Evolutionary conservation across 2,888 invertebrate genomes (phyloP), one percentile per base, ranked within the genome.

Genomic region (Amblyjoppa fuscipennis): DNA sequence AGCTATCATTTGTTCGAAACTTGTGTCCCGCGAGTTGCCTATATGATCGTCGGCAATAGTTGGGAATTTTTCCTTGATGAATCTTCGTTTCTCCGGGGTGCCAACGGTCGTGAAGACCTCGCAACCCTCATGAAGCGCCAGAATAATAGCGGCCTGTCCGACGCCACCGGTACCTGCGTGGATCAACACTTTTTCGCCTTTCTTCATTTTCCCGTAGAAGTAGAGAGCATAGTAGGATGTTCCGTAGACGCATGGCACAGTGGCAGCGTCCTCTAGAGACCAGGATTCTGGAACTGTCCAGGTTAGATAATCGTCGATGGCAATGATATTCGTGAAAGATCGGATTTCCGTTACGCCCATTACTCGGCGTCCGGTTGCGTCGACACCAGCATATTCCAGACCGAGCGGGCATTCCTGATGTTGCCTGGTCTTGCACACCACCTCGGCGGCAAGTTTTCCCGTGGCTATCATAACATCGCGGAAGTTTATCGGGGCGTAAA

Each of bases 381-480:
- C 95, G 68, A 95, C 94, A 38, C 97, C 97, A 4, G 96, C 95
- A 88, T 96, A 95, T 89, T 97, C 97, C 86, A 97, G 96, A 0
- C 97, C 97, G 88, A 96, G 95, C 0, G 96, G 95, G 89, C 96
- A 96, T 87, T 96, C 96, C 88, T 97, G 96, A 11, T 95, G 94
- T 34, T 96, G 91, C n/a, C 97, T 95, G 0, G 95, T 95, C 45
- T 95, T 95, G 0, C 97, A 97, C 0, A 98, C 96, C 0, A 97
- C 96, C 92, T 99, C 99, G 0, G 96, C 96, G 7, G 97, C 96
- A 6, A 99, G 95, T 91, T 98, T 98, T 1, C 98, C 99, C 0
- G 98, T 98, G 0, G 99, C 98, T 0, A 98, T 95, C 99, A 99
- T 99, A 0, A 99, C 95, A 93, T 99, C 99, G 91, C 98, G 96